Percentiles rank a stretch among this genome's conserved stretches.
Evolutionary conservation across 2,113 vertebrate genomes (phyloP).

Genomic region (Fukomys damarensis): DNA sequence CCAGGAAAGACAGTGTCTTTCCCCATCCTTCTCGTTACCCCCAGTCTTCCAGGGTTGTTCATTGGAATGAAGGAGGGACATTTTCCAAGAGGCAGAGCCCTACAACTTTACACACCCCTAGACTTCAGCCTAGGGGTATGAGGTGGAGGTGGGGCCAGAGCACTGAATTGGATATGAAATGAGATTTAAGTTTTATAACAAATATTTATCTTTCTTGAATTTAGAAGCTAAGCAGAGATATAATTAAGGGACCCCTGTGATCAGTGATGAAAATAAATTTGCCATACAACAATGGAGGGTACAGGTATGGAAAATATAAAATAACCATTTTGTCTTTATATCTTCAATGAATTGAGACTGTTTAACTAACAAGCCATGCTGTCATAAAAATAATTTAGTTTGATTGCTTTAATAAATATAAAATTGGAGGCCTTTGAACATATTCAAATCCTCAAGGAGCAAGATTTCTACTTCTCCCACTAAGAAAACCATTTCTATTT

Average conservation of each 20-base stretch:
- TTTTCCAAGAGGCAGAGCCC: not conserved
- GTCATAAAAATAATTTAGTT: not conserved
- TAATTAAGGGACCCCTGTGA: not conserved
- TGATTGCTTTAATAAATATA: not conserved
- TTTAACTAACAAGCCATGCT: not conserved
- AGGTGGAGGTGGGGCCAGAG: not conserved
- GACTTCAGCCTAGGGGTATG: not conserved
- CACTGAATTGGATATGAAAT: not conserved
- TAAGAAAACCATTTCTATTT: constrained; percentile 16
- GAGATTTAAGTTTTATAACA: constrained; percentile 35
- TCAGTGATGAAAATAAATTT: constrained; percentile 20
- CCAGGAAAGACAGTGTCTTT: not conserved
- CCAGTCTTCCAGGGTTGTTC: not conserved
- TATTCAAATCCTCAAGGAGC: not conserved
- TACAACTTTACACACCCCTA: not conserved
- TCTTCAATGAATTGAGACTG: not conserved
- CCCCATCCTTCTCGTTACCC: fast-evolving
- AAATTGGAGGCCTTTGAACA: not conserved
- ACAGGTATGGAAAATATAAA: not conserved
- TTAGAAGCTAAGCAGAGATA: not conserved
- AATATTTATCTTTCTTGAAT: not conserved
- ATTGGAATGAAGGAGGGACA: not conserved
- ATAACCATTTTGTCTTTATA: not conserved
- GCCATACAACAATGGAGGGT: not conserved
- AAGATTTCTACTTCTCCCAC: not conserved